Percentiles rank a stretch among this genome's conserved stretches.
Evolutionary conservation across 2,113 vertebrate genomes (phyloP).

Genomic region (Corydoras sp.): DNA sequence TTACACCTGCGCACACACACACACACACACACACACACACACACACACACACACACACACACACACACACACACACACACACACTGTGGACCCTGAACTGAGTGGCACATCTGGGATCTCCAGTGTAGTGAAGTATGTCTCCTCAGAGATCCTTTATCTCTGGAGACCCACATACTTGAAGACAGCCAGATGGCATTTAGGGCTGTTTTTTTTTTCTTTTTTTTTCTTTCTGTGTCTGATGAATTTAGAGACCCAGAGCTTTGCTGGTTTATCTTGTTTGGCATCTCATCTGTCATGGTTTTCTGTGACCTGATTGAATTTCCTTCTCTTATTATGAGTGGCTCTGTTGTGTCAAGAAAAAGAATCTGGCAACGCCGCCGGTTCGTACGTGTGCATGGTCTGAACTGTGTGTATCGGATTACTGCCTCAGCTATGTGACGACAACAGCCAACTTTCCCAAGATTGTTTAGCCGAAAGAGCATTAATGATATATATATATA

Average conservation of each 20-base stretch:
- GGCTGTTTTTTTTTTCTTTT: slow-evolving; percentile 10
- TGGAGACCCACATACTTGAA: slow-evolving; percentile 57
- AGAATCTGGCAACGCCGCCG: too few species aligned
- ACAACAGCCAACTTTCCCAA: too few species aligned
- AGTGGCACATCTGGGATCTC: slow-evolving; percentile 22
- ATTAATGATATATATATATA: too few species aligned
- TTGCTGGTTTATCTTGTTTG: slow-evolving; percentile 14
- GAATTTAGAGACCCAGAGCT: slow-evolving; percentile 25
- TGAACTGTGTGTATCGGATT: too few species aligned
- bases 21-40: not conserved
- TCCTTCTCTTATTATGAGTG: slow-evolving; percentile 6
- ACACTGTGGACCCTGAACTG: not conserved
- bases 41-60: not conserved
- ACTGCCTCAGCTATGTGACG: too few species aligned
- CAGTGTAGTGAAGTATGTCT: slow-evolving; percentile 16
- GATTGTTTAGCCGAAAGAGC: too few species aligned
- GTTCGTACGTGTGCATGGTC: too few species aligned
- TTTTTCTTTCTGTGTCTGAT: slow-evolving; percentile 8
- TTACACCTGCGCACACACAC: not conserved
- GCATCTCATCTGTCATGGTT: slow-evolving; percentile 17
- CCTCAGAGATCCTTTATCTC: slow-evolving; percentile 53
- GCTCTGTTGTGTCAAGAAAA: not conserved
- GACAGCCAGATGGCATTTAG: slow-evolving; percentile 63
- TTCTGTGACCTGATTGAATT: slow-evolving; percentile 19
- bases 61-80: not conserved